These are phyloP conservation scores for Bryconaethiops microstoma DNA, from an alignment of 2,797 vertebrate species.

Conservation along the genomic window DNA sequence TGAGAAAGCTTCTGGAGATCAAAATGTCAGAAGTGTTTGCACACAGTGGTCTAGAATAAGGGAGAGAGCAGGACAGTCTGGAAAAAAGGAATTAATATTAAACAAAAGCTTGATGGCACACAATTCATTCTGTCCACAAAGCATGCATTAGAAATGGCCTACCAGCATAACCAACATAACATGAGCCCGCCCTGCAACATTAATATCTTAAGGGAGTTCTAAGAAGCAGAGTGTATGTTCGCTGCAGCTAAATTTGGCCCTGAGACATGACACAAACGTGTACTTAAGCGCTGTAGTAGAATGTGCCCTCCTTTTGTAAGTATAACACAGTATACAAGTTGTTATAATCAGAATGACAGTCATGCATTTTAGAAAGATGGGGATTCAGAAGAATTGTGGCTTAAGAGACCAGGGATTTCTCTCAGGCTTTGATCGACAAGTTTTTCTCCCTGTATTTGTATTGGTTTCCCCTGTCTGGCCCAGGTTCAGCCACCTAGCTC, in stretches of 20 bases:
- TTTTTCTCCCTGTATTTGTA: background rate
- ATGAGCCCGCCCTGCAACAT: slow-evolving; percentile 48
- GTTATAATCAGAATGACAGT: background rate
- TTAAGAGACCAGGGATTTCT: background rate
- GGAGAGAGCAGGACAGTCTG: slow-evolving; percentile 10
- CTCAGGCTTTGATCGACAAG: background rate
- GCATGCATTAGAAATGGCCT: slow-evolving; percentile 53
- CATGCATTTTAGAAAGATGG: background rate
- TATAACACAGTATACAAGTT: background rate
- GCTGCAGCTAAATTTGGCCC: slow-evolving; percentile 49
- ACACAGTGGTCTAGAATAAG: background rate
- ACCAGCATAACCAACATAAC: slow-evolving; percentile 39
- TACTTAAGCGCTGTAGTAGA: background rate
- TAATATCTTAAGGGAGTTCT: slow-evolving; percentile 47
- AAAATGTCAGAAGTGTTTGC: background rate
- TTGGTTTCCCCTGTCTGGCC: background rate
- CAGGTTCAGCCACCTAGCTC: background rate
- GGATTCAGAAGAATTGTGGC: background rate
- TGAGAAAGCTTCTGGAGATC: slow-evolving; percentile 7
- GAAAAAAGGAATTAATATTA: slow-evolving; percentile 10
- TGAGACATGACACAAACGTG: slow-evolving; percentile 25
- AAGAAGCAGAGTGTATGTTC: slow-evolving; percentile 32
- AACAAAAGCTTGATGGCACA: slow-evolving; percentile 19
- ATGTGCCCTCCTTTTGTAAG: background rate
- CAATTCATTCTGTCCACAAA: slow-evolving; percentile 33